Base-by-base conservation (phyloP, 2,888 invertebrate genomes). In the Clepsis dumicolana region DNA sequence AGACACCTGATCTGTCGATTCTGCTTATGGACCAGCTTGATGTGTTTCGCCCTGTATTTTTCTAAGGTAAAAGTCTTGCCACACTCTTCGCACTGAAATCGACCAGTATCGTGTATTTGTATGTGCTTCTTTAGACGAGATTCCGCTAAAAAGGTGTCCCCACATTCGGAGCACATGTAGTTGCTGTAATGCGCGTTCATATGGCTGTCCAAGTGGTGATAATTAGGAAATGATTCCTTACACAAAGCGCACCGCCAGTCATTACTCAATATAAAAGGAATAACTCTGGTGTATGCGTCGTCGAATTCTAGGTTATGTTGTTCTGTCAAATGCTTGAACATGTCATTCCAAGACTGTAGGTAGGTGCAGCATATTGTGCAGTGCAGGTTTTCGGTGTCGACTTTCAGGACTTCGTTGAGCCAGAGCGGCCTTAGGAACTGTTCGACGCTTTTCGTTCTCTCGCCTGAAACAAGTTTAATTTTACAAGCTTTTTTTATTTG, bases 141-240 rank as follows among this genome's bases (percentile, higher is more conserved):
- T 0, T 71, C 70, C 0, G 86, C 74, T 0, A 89, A 18, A 54
- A 86, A 92, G 0, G 87, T 79, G 2, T 87, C 88, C 0, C 90
- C 91, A 14, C 91, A 91, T 0, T 84, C 80, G 0, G 80, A 78
- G 21, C 91, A 92, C 0, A 90, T 80, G 5, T 87, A 86, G 12
- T 89, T 91, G 1, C 76, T 78, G 29, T 85, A 91, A 60, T 91
- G 91, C 0, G 77, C 74, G 35, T 91, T 91, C 90, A 92, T 91
- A 68, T 92, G 91, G 0, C 74, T 68, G 50, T 91, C 90, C 2
- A 91, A 21, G 4, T 75, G 76, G 4, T 81, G 78, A 16, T 82
- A 88, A 5, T 80, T 82, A 0, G 77, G 38, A 7, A 81, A 87
- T 0, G 38, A 29, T 4, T 85, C 76, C 0, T 75, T 56, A 18